A percentile compares a stretch with the other conserved stretches of the same genome.
Evolutionary conservation across 2,113 vertebrate genomes (phyloP).

Genomic region (Rhabdomys dilectus): DNA sequence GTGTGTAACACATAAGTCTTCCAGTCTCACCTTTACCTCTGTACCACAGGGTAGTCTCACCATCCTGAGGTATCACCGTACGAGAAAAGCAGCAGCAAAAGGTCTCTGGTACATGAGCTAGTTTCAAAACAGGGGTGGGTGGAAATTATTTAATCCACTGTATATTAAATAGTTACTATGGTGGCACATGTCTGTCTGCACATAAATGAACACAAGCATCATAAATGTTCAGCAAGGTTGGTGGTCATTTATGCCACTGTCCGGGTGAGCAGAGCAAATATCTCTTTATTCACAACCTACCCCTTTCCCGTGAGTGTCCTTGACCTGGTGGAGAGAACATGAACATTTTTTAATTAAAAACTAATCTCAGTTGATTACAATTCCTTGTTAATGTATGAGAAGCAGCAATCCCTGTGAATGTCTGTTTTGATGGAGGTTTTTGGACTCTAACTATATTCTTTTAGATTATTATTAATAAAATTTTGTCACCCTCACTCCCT

Average conservation of each 20-base stretch:
- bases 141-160: neutral
- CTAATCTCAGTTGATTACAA: neutral
- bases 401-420: neutral
- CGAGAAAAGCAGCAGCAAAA: neutral
- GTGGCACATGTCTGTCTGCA: neutral
- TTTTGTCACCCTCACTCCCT: neutral
- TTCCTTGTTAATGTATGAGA: neutral
- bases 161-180: neutral
- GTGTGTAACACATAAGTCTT: neutral
- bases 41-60: neutral
- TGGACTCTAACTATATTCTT: neutral
- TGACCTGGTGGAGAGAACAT: neutral
- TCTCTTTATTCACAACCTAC: neutral
- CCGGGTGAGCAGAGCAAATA: neutral
- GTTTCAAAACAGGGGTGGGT: neutral
- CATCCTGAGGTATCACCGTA: neutral
- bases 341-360: neutral
- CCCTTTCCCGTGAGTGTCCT: neutral
- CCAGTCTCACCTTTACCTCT: neutral
- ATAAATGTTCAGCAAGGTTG: neutral
- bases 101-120: neutral
- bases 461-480: neutral
- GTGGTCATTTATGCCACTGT: neutral
- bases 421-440: conserved; percentile 8
- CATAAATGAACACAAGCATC: neutral